phyloP scores from a whole-genome alignment of 2,113 vertebrate species.

The Rutilus rutilus region DNA sequence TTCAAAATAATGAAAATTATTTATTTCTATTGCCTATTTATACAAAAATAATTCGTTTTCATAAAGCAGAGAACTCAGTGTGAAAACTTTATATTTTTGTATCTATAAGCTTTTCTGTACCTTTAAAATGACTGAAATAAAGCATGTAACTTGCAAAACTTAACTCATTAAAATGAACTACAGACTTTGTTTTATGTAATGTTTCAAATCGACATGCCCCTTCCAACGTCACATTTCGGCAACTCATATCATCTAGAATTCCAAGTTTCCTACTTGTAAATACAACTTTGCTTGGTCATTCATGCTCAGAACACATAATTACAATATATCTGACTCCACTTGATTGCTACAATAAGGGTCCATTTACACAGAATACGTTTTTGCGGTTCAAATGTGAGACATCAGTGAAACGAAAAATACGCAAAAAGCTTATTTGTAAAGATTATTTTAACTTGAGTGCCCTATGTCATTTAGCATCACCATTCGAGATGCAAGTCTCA shows the following conservation, averaged over 20 bases:
- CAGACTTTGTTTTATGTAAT: too few relatives aligned
- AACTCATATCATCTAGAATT: not conserved
- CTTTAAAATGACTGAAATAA: not conserved
- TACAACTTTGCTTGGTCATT: not conserved
- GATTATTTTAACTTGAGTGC: too few relatives aligned
- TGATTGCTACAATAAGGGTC: not conserved
- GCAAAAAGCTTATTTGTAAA: too few relatives aligned
- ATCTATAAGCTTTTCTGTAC: not conserved
- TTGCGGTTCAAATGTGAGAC: too few relatives aligned
- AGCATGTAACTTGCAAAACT: not conserved
- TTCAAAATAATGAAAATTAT: not conserved
- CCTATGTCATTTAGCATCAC: too few relatives aligned
- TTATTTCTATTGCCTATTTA: not conserved
- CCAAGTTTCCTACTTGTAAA: not conserved
- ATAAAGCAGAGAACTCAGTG: not conserved
- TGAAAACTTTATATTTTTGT: not conserved
- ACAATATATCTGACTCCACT: not conserved
- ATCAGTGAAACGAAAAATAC: too few relatives aligned
- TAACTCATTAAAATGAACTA: not conserved
- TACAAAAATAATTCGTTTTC: not conserved
- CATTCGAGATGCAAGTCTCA: too few relatives aligned
- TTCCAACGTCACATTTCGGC: too few relatives aligned
- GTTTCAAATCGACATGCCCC: too few relatives aligned
- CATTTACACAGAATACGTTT: too few relatives aligned
- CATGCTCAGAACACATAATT: not conserved